phyloP scores from a whole-genome alignment of 2,113 vertebrate genomes.

The Rhinopomastus cyanomelas region DNA sequence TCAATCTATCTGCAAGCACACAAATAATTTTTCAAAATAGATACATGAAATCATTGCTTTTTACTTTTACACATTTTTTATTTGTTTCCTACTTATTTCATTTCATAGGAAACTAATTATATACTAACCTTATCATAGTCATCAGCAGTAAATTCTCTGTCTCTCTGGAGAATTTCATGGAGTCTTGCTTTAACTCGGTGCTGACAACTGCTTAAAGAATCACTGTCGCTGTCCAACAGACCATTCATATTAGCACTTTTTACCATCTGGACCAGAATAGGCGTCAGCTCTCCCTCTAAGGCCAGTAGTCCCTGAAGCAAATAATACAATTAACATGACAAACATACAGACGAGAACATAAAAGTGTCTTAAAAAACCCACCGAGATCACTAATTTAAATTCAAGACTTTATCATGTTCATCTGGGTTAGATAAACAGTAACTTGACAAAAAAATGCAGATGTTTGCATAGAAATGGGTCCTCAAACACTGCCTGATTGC shows the following conservation, averaged over 20 bases:
- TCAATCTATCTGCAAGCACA: not conserved
- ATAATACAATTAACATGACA: not conserved
- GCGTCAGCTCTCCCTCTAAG: slow-evolving; percentile 88
- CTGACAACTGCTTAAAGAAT: slow-evolving; percentile 88
- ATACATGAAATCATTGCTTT: not conserved
- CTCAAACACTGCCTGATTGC: not conserved
- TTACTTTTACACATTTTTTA: not conserved
- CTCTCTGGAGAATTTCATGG: slow-evolving; percentile 88
- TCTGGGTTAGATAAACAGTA: not conserved
- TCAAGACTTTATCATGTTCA: not conserved
- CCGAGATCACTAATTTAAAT: not conserved
- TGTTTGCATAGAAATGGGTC: not conserved
- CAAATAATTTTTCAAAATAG: not conserved
- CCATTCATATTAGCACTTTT: slow-evolving; percentile 94
- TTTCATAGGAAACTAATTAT: not conserved
- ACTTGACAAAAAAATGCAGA: not conserved
- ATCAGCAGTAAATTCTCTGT: slow-evolving; percentile 84
- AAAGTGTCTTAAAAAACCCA: not conserved
- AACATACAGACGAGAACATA: not conserved
- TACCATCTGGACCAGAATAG: slow-evolving; percentile 92
- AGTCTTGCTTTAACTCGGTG: slow-evolving; percentile 88
- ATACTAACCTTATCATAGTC: slow-evolving; percentile 86
- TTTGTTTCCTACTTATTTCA: not conserved
- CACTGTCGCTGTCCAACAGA: slow-evolving; percentile 88
- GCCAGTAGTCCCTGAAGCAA: slow-evolving; percentile 82